Evolutionary conservation across 1,140 invertebrate genomes (phyloP).

Genomic region (Ceratoteleas bidentatus): DNA sequence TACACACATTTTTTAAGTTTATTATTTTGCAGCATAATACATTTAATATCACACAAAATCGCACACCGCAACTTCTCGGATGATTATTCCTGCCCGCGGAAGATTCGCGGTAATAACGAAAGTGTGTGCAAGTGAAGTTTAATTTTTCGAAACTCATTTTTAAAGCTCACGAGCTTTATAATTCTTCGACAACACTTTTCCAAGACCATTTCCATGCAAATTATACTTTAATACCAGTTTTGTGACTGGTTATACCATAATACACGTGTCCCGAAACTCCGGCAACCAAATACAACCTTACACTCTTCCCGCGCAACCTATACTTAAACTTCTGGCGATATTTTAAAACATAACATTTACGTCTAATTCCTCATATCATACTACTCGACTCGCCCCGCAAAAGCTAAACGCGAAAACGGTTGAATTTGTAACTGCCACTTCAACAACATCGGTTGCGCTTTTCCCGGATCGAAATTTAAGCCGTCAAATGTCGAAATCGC

Average conservation of each 20-base stretch:
- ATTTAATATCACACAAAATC: no score
- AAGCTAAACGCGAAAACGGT: not conserved
- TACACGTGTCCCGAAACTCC: not conserved
- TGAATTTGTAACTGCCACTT: not conserved
- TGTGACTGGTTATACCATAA: conserved; percentile 18
- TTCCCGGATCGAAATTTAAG: no score
- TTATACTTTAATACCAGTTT: conserved; percentile 43
- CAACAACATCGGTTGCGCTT: not conserved
- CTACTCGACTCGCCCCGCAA: no score
- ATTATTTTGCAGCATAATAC: no score
- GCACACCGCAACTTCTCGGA: no score
- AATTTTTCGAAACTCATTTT: conserved; percentile 54
- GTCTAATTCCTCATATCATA: no score
- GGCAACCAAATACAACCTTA: not conserved
- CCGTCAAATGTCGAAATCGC: no score
- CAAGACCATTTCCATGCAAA: conserved; percentile 51
- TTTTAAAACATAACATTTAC: no score
- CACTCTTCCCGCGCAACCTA: not conserved
- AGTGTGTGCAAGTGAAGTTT: conserved; percentile 31
- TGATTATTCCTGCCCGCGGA: conserved; percentile 12
- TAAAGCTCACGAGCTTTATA: conserved; percentile 35
- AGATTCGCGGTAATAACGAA: conserved; percentile 21
- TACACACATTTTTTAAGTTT: no score
- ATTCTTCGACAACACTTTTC: conserved; percentile 42
- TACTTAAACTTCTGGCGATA: no score